Conservation (phyloP, 1,140 invertebrate genomes). For the Hyles euphorbiae region DNA sequence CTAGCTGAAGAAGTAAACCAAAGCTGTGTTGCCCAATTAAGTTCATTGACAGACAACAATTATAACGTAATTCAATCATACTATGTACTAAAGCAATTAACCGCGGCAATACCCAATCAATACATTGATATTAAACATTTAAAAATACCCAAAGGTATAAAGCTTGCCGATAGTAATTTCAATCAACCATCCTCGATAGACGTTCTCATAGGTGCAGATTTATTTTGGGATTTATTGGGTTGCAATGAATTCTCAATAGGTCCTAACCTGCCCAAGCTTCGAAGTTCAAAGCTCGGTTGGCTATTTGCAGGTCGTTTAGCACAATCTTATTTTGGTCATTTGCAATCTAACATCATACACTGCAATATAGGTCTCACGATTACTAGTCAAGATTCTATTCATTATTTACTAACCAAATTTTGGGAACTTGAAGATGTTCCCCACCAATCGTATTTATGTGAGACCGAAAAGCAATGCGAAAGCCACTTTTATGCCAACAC, state of each 20-base stretch:
- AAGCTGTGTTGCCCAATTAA: no score
- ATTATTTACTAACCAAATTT: conserved; percentile 9
- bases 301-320: conserved; percentile 13
- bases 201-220: conserved; percentile 28
- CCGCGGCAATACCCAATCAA: conserved; percentile 1
- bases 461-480: conserved; percentile 9
- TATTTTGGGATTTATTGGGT: no score
- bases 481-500: conserved; percentile 9
- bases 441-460: background rate
- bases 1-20: no score
- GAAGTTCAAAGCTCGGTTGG: conserved; percentile 11
- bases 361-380: conserved; percentile 3
- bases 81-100: conserved; percentile 5
- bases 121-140: conserved; percentile 6
- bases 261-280: conserved; percentile 3
- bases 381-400: conserved; percentile 7
- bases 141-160: conserved; percentile 9
- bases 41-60: background rate
- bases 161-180: conserved; percentile 13
- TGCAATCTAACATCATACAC: background rate
- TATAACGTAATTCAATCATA: background rate
- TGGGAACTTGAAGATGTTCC: conserved; percentile 10
- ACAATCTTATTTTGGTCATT: background rate
- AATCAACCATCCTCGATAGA: conserved; percentile 33
- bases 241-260: no score